phyloP scores from a whole-genome alignment of 2,888 invertebrate genomes.

The Gasteruption jaculator region DNA sequence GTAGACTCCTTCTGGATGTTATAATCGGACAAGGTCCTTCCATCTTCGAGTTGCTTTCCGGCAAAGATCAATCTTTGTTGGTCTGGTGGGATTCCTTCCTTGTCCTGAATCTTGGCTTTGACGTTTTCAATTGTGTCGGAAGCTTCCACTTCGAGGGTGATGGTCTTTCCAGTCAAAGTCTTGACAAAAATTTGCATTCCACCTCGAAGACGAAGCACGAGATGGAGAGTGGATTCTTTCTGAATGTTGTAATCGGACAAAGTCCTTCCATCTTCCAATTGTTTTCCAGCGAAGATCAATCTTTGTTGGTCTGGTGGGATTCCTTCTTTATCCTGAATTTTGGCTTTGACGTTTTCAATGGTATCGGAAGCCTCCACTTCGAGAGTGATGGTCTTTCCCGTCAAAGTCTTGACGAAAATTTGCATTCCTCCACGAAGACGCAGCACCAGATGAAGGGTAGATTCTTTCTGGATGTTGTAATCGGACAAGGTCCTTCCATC shows the following conservation, averaged over 20 bases:
- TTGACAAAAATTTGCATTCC: conserved; percentile 54
- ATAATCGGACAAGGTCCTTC: conserved; percentile 28
- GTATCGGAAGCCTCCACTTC: conserved; percentile 21
- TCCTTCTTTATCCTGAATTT: conserved; percentile 42
- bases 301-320: conserved; percentile 83
- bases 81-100: conserved; percentile 28
- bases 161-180: conserved; percentile 28
- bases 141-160: conserved; percentile 28
- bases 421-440: conserved; percentile 10
- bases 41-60: conserved; percentile 30
- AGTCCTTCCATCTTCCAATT: conserved; percentile 90
- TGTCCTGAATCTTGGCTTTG: conserved; percentile 29
- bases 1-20: conserved; percentile 31
- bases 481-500: conserved; percentile 18
- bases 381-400: conserved; percentile 20
- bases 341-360: conserved; percentile 19
- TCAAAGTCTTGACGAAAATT: conserved; percentile 12
- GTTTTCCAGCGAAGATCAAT: conserved; percentile 91
- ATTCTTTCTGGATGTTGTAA: conserved; percentile 20
- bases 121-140: conserved; percentile 30
- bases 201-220: conserved; percentile 84
- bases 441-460: conserved; percentile 17
- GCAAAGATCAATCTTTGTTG: conserved; percentile 30
- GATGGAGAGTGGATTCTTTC: conserved; percentile 85
- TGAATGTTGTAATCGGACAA: conserved; percentile 92